A percentile compares a stretch with the other conserved stretches of the same genome.
Conservation (phyloP, 2,888 invertebrate species). For the Diarsia brunnea region DNA sequence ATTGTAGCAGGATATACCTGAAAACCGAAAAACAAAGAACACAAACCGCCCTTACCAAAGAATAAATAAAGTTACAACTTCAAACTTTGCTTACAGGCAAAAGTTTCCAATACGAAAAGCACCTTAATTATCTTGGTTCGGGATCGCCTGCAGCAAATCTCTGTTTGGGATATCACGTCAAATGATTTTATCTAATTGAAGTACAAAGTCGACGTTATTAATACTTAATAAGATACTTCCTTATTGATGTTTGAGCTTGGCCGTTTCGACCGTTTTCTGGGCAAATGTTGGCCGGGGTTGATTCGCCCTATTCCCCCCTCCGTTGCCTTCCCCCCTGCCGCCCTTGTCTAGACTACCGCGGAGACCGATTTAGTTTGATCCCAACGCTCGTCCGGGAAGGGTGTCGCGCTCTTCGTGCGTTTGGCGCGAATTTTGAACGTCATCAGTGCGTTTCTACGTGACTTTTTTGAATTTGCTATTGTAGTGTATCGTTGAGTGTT, state of each 20-base stretch:
- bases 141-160: conserved; percentile 71
- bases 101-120: conserved; percentile 60
- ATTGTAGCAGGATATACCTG: conserved; percentile 52
- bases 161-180: conserved; percentile 74
- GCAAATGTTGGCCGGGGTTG: conserved; percentile 83
- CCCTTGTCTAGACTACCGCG: conserved; percentile 85
- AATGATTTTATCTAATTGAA: conserved; percentile 77
- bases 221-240: conserved; percentile 81
- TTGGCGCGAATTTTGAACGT: conserved; percentile 84
- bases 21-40: conserved; percentile 70
- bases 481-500: conserved; percentile 64
- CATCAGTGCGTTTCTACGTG: conserved; percentile 67
- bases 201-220: conserved; percentile 76
- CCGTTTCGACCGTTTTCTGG: conserved; percentile 79
- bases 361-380: conserved; percentile 81
- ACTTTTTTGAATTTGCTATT: conserved; percentile 68
- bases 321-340: conserved; percentile 65
- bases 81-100: conserved; percentile 68
- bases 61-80: conserved; percentile 75
- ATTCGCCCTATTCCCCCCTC: conserved; percentile 74
- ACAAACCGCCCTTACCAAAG: conserved; percentile 68
- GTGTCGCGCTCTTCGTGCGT: conserved; percentile 66
- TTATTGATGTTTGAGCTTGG: conserved; percentile 81
- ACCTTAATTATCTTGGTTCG: conserved; percentile 73
- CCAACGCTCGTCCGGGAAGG: conserved; percentile 73